Conservation (phyloP, 1,140 invertebrate genomes). For the Bathynomus jamesi region DNA sequence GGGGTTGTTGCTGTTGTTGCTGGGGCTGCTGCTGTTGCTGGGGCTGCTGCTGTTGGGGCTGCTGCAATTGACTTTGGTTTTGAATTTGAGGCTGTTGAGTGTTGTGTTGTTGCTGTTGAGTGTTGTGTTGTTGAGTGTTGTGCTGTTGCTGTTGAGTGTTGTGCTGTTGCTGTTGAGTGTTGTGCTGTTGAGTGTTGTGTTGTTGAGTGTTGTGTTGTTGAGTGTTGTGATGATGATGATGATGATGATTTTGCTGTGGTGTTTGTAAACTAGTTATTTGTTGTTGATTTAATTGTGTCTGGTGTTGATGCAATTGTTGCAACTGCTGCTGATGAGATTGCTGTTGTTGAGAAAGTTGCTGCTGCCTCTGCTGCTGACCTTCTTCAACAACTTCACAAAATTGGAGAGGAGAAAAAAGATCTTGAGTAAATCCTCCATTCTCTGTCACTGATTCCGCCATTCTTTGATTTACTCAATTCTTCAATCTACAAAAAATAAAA, state of each 20-base stretch:
- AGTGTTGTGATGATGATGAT: not conserved
- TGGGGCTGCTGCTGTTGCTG: not conserved
- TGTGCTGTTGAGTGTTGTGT: too few relatives aligned
- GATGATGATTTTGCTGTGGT: not conserved
- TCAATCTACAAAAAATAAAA: too few relatives aligned
- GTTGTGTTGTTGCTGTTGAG: not conserved
- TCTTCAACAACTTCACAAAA: not conserved
- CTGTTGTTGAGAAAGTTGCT: not conserved
- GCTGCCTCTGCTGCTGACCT: not conserved
- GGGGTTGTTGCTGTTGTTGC: not conserved
- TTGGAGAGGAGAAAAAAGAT: not conserved
- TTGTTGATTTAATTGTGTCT: not conserved
- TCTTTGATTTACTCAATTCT: too few relatives aligned
- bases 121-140: not conserved
- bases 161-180: too few relatives aligned
- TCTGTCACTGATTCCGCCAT: not conserved
- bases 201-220: not conserved
- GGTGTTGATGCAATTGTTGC: not conserved
- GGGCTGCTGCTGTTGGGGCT: not conserved
- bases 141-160: not conserved
- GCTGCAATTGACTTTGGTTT: not conserved
- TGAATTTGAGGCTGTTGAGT: not conserved
- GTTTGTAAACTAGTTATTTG: not conserved
- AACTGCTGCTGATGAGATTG: not conserved
- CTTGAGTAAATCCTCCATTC: not conserved